Base-by-base conservation (phyloP, 1,140 invertebrate species). In the Subanguina moxae region DNA sequence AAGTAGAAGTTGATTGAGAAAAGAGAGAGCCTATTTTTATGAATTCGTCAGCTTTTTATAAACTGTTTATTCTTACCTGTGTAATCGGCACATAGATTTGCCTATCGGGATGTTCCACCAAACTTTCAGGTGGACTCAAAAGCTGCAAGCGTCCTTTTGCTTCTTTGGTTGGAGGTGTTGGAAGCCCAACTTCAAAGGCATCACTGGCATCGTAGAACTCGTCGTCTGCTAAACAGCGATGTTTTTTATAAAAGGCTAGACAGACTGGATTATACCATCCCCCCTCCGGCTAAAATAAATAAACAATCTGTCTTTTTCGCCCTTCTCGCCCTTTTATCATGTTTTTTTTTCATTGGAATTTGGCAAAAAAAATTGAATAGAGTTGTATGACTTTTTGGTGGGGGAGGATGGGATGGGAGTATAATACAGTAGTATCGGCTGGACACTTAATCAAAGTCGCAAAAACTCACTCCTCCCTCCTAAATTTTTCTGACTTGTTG, bases 11-110 rank as follows among this genome's bases (percentile, higher is more conserved):
- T n/a, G n/a, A n/a, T n/a, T n/a, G n/a, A n/a, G n/a, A n/a, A n/a
- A n/a, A n/a, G n/a, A n/a, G n/a, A n/a, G n/a, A n/a, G n/a, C n/a
- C n/a, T n/a, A n/a, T n/a, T n/a, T n/a, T n/a, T n/a, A n/a, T n/a
- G n/a, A n/a, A n/a, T n/a, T n/a, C n/a, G n/a, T n/a, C n/a, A n/a
- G n/a, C n/a, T n/a, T n/a, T n/a, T n/a, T n/a, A n/a, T n/a, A n/a
- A n/a, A n/a, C n/a, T n/a, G n/a, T n/a, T n/a, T 38, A 38, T 5
- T 38, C 17, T 5, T 25, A 71, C 69, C 69, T 97, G 91, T 1
- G 91, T 94, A n/a, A 90, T 82, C 0, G 93, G 93, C 67, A 94
- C 87, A 82, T 90, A 95, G 30, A 95, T 65, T 32, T 65, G 74
- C 56, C 83, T 82, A 11, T 76, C 76, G 17, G 74, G 69, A 27